Evolutionary conservation across 2,888 invertebrate species (phyloP).

Genomic region (Emmelina monodactyla): DNA sequence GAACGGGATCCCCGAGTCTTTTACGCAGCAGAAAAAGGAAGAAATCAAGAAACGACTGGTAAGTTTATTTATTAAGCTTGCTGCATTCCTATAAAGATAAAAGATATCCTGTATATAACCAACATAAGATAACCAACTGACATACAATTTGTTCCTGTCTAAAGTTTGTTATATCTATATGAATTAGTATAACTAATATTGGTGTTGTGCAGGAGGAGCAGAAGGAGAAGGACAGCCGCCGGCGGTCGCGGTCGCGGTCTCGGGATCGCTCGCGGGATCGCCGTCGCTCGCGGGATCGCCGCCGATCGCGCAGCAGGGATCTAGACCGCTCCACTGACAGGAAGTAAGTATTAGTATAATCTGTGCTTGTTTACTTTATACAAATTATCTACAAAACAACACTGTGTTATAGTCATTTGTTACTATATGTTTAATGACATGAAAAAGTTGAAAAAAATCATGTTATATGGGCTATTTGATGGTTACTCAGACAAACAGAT

Average conservation of each 20-base stretch:
- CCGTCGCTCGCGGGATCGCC: constrained; percentile 42
- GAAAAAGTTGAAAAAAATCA: no score
- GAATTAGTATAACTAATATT: no score
- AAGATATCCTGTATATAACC: neutral
- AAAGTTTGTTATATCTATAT: no score
- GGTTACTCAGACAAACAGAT: no score
- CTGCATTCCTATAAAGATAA: neutral
- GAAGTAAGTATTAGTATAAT: constrained; percentile 30
- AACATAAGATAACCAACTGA: neutral
- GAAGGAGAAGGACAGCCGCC: constrained; percentile 73
- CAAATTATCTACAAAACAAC: neutral
- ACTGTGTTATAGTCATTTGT: no score
- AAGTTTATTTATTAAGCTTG: constrained; percentile 21
- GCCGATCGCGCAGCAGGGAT: constrained; percentile 42
- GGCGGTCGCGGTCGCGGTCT: constrained; percentile 42
- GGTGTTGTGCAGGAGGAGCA: constrained; percentile 76
- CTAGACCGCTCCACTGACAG: constrained; percentile 48
- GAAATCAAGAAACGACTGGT: constrained; percentile 92
- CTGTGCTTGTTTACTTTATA: neutral
- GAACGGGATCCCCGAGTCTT: constrained; percentile 93
- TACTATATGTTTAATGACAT: no score
- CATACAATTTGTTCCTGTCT: no score
- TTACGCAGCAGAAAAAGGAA: constrained; percentile 96
- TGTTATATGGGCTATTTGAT: no score
- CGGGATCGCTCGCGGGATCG: constrained; percentile 22